phyloP scores from a whole-genome alignment of 2,888 invertebrate genomes.

The Spisula solida region DNA sequence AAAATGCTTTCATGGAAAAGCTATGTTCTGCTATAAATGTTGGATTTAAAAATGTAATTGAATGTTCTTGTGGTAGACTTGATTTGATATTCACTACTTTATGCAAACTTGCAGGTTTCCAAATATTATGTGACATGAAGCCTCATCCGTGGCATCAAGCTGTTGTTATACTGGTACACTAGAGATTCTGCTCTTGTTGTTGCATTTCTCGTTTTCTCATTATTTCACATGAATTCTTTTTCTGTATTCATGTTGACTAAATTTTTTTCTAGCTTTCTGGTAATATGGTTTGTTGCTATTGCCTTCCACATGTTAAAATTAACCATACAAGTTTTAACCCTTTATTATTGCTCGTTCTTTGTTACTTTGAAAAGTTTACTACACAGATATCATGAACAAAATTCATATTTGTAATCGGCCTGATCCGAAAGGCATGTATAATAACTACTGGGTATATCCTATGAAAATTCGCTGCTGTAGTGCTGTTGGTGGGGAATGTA shows the following conservation, averaged over 20 bases:
- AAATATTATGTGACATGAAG: conserved; percentile 68
- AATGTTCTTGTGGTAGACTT: background rate
- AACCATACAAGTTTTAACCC: conserved; percentile 48
- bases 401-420: background rate
- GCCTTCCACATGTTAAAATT: conserved; percentile 53
- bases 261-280: conserved; percentile 65
- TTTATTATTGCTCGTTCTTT: conserved; percentile 47
- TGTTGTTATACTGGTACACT: conserved; percentile 40
- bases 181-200: conserved; percentile 38
- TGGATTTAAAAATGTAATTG: background rate
- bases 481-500: background rate
- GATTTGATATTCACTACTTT: conserved; percentile 14
- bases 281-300: conserved; percentile 62
- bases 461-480: background rate
- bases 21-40: background rate
- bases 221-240: conserved; percentile 56
- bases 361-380: conserved; percentile 18
- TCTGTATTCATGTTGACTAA: conserved; percentile 55
- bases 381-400: background rate
- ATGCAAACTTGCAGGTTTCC: conserved; percentile 63
- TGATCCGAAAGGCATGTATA: background rate
- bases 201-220: conserved; percentile 38
- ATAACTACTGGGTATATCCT: background rate
- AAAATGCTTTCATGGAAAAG: background rate
- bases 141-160: conserved; percentile 12